Base-by-base conservation (phyloP, 2,888 invertebrate species). In the Anthophora plumipes region DNA sequence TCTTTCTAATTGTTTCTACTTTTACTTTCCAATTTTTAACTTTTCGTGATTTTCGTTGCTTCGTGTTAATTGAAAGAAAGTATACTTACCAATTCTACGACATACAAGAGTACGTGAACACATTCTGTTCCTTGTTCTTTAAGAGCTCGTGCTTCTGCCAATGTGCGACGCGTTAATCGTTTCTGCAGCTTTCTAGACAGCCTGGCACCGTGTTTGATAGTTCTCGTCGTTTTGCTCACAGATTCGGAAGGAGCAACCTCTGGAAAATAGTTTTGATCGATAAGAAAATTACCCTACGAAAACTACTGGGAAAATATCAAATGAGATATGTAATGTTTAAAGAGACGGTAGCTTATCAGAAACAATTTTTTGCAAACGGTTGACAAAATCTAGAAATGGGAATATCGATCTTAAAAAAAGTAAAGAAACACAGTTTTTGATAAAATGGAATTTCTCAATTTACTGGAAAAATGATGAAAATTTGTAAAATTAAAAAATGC, bases 71-170 rank as follows among this genome's bases (percentile, higher is more conserved):
- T 1, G 9, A 31, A 20, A 8, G 14, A 7, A 17, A 6, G 22
- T 1, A 22, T 14, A 85, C 95, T 95, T 91, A 97, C 97, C 95
- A 97, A 92, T 94, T 97, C 97, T 22, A 96, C 96, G 12, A 97
- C 96, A 91, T 97, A 97, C 59, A 96, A 95, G 37, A 97, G 94
- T 80, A 97, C 96, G 88, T 97, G 96, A 55, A 97, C 96, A 22
- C 96, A 96, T 92, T 96, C 96, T 46, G 95, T 95, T 83, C 96
- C 96, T 92, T 97, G 97, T 82, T 97, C 96, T 92, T 96, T 97
- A 69, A 97, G 94, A 0, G 97, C 97, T 91, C 96, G 96, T 17
- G 97, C 97, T 91, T 97, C 97, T 0, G 96, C 96, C 50, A 97
- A 93, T 4, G 97, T 97, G 90, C 97, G 95, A 84, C 96, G 94